These are phyloP conservation scores for Campylorhamphus procurvoides DNA, from an alignment of 2,113 vertebrate genomes.

Conservation along the genomic window DNA sequence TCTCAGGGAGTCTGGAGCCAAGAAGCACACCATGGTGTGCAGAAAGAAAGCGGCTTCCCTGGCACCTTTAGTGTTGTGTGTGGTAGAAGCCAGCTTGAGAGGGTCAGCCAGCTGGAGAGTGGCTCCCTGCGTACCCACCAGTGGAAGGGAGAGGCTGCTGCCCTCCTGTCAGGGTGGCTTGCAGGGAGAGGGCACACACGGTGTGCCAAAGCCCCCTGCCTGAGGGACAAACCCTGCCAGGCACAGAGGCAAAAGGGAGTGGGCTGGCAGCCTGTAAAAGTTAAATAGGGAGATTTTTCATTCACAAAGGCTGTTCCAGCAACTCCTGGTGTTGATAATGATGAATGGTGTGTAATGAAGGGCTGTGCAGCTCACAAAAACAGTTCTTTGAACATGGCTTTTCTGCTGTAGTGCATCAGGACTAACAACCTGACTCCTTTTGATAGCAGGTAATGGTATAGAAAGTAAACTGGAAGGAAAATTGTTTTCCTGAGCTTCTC, in stretches of 20 bases:
- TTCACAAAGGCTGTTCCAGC: slow-evolving; percentile 17
- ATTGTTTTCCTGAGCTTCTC: neutral
- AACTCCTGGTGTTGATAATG: slow-evolving; percentile 46
- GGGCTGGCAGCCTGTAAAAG: neutral
- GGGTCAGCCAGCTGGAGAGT: neutral
- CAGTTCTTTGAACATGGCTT: slow-evolving; percentile 27
- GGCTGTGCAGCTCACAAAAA: slow-evolving; percentile 15
- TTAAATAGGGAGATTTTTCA: slow-evolving; percentile 28
- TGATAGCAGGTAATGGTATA: neutral
- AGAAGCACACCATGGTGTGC: neutral
- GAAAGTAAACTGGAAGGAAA: neutral
- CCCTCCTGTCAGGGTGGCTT: neutral
- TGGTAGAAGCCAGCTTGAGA: neutral
- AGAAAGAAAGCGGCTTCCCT: neutral
- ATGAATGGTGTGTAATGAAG: slow-evolving; percentile 44
- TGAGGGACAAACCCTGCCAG: neutral
- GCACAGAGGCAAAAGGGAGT: neutral
- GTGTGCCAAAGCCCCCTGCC: neutral
- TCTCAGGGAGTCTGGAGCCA: neutral
- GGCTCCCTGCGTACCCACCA: fast-evolving
- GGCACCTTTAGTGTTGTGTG: neutral
- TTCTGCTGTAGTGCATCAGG: neutral
- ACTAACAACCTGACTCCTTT: neutral
- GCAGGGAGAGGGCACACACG: neutral
- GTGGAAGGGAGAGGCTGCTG: neutral